A percentile compares a stretch with the other conserved stretches of the same genome.
Conservation (phyloP, 2,888 invertebrate genomes). For the Microctonus aethiopoides region DNA sequence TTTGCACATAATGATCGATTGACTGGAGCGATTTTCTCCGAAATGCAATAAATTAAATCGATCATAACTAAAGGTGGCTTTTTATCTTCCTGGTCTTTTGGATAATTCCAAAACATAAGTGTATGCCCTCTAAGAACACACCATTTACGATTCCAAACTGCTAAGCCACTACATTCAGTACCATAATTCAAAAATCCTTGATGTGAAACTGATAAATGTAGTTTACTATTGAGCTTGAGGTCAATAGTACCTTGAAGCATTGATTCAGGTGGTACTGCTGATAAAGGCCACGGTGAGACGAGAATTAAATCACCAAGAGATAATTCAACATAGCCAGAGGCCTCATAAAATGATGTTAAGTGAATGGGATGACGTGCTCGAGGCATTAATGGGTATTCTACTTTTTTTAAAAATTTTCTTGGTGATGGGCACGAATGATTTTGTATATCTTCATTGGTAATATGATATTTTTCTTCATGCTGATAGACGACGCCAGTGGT, state of each 20-base stretch:
- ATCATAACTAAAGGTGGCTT: slow-evolving; percentile 59
- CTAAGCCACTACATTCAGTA: slow-evolving; percentile 59
- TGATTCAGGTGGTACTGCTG: slow-evolving; percentile 46
- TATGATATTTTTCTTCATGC: slow-evolving; percentile 60
- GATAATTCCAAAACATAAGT: slow-evolving; percentile 70
- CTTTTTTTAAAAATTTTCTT: slow-evolving; percentile 45
- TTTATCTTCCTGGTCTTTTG: slow-evolving; percentile 63
- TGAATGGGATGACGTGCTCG: slow-evolving; percentile 41
- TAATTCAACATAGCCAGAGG: slow-evolving; percentile 51
- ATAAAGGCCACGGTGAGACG: slow-evolving; percentile 52
- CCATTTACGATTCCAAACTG: slow-evolving; percentile 71
- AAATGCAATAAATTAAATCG: slow-evolving; percentile 64
- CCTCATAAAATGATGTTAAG: slow-evolving; percentile 50
- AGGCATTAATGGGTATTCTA: slow-evolving; percentile 39
- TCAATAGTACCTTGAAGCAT: slow-evolving; percentile 54
- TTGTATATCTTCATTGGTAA: slow-evolving; percentile 47
- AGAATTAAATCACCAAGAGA: slow-evolving; percentile 53
- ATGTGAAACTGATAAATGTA: slow-evolving; percentile 55
- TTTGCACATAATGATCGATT: slow-evolving; percentile 68
- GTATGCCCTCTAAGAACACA: slow-evolving; percentile 67
- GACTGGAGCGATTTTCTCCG: slow-evolving; percentile 57
- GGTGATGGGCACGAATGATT: slow-evolving; percentile 54
- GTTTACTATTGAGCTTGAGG: slow-evolving; percentile 51
- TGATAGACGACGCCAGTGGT: slow-evolving; percentile 56
- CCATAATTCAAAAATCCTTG: slow-evolving; percentile 70